A percentile compares a stretch with the other conserved stretches of the same genome.
phyloP scores from a whole-genome alignment of 2,888 invertebrate species.

The Rhodophaea formosa region DNA sequence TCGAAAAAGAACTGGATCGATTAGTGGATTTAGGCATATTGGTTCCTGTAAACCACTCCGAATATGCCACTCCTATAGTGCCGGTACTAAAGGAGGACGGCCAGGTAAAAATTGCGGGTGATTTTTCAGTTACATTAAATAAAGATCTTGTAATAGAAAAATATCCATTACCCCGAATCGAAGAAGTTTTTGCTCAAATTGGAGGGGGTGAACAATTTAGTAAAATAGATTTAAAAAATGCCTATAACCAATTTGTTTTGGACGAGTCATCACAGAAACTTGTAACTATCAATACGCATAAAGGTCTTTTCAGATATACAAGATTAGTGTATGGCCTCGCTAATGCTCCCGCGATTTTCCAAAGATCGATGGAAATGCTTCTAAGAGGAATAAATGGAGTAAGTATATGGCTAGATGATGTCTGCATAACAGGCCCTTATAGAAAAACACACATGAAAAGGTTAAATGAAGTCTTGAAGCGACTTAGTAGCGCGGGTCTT shows the following conservation, averaged over 20 bases:
- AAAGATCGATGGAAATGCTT: constrained; percentile 31
- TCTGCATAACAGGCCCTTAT: constrained; percentile 27
- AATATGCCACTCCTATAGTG: too few species aligned
- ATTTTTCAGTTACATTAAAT: too few species aligned
- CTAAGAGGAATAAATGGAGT: constrained; percentile 31
- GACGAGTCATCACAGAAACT: constrained; percentile 24
- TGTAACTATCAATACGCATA: constrained; percentile 28
- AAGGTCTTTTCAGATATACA: constrained; percentile 30
- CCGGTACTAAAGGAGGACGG: too few species aligned
- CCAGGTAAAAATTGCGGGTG: too few species aligned
- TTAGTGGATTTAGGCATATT: too few species aligned
- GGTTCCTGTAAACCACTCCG: too few species aligned
- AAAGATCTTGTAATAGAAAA: too few species aligned
- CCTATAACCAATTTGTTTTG: constrained; percentile 27
- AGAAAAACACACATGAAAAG: constrained; percentile 20
- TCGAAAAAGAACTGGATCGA: too few species aligned
- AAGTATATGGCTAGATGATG: constrained; percentile 33
- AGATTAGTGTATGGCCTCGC: constrained; percentile 29
- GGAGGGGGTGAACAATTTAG: constrained; percentile 24
- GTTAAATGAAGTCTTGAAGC: constrained; percentile 25
- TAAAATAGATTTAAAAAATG: constrained; percentile 26
- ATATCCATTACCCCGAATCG: constrained; percentile 14
- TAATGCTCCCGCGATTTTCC: constrained; percentile 29
- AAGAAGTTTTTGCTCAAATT: constrained; percentile 11
- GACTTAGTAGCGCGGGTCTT: constrained; percentile 27